Percentiles rank a stretch among this genome's conserved stretches.
Evolutionary conservation across 2,113 vertebrate genomes (phyloP).

Genomic region (Phaethornis superciliosus): DNA sequence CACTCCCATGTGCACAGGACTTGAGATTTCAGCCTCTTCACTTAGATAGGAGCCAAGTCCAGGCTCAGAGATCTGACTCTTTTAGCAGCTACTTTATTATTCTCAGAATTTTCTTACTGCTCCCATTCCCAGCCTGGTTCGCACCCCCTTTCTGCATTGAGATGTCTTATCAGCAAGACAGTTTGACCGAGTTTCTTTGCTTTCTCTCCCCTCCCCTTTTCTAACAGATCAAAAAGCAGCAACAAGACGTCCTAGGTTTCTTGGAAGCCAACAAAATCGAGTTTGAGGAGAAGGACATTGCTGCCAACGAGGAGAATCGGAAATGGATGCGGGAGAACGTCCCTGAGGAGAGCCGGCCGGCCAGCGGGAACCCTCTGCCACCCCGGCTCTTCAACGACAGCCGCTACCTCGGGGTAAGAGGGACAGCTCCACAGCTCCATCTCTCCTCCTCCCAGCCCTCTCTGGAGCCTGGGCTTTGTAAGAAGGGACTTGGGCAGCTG

Average conservation of each 20-base stretch:
- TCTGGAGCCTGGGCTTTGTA: fast-evolving
- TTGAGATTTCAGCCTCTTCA: neutral
- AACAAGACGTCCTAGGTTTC: conserved; percentile 93
- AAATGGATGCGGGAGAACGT: conserved; percentile 98
- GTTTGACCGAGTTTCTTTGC: neutral
- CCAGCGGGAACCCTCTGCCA: conserved; percentile 89
- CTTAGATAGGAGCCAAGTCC: neutral
- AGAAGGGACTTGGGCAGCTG: neutral
- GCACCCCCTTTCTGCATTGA: neutral
- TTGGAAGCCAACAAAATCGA: conserved; percentile 93
- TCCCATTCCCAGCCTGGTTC: neutral
- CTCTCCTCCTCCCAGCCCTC: fast-evolving
- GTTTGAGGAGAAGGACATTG: conserved; percentile 95
- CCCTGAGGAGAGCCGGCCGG: conserved; percentile 85
- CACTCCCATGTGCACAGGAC: fast-evolving
- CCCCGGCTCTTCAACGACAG: conserved; percentile 95
- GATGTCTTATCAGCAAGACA: too few species aligned
- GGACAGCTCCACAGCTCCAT: neutral
- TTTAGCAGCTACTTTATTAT: neutral
- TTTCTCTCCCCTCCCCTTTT: neutral
- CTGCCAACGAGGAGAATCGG: conserved; percentile 90
- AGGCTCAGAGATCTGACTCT: neutral
- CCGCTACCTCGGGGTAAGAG: conserved; percentile 93
- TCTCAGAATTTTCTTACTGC: neutral
- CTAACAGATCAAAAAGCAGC: conserved; percentile 95